Evolutionary conservation across 2,113 vertebrate species (phyloP), one percentile per base, ranked within the genome.

Genomic region (Bettongia penicillata): DNA sequence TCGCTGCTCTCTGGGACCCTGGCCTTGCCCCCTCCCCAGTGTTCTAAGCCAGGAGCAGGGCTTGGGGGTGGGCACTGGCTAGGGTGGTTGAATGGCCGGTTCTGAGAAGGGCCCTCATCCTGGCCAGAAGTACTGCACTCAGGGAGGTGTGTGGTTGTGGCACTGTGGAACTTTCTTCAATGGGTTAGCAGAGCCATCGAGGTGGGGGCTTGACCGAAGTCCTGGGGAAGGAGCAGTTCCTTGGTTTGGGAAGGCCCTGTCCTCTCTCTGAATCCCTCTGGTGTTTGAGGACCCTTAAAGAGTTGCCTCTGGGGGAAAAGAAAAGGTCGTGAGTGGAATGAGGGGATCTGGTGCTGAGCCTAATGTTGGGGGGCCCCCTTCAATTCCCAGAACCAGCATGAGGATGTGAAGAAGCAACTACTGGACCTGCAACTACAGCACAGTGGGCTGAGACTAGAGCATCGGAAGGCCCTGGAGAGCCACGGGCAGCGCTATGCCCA

Each of bases 401-500:
- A 98, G 0, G 98, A 99, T 6, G 95, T 98, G 12, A 98, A 98
- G 97, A 98, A 98, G 93, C 98, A 98, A 96, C 94, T 99, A 37
- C 95, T 98, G 19, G 98, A 98, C 26, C 95, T 98, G 94, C 98
- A 98, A 94, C 93, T 98, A n/a, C 98, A 98, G 96, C 98, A 99
- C 96, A 98, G 98, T 90, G 97, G 96, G 92, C 93, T 98, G 53
- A 98, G 96, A 1, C 96, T 99, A 51, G 98, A 98, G 16, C 98
- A 99, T 12, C 97, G 98, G 0, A 98, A 97, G 93, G 49, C 93
- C 0, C 51, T 97, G 61, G 98, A 99, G 96, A 95, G 19, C 61
- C 98, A 98, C 0, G 94, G 95, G 92, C 98, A 98, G 92, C 97
- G 93, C 89, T 10, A 98, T 0, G 43, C 96, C 14, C 98, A 98